phyloP scores from a whole-genome alignment of 2,797 vertebrate species.

The Myripristis jacobus region DNA sequence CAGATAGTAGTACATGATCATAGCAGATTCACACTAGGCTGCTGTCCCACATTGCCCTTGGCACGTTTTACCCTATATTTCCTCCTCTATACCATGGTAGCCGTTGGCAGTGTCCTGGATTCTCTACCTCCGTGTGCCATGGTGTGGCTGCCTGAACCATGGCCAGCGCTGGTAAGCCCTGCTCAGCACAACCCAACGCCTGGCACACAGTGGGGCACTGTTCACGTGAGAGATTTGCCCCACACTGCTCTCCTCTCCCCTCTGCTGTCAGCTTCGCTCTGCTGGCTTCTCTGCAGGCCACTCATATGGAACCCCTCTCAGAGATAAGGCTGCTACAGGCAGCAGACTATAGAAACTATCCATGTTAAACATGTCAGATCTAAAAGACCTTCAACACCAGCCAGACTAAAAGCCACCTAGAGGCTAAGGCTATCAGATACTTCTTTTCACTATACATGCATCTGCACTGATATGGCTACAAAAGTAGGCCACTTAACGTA shows the following conservation, averaged over 20 bases:
- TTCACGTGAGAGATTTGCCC: constrained; percentile 73
- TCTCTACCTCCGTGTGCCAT: constrained; percentile 50
- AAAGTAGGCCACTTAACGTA: constrained; percentile 30
- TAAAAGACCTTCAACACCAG: constrained; percentile 36
- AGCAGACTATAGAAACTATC: constrained; percentile 20
- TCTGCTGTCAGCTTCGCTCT: constrained; percentile 57
- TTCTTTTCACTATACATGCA: constrained; percentile 24
- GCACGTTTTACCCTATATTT: constrained; percentile 67
- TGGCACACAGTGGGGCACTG: constrained; percentile 41
- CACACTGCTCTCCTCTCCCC: constrained; percentile 38
- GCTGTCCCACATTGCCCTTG: constrained; percentile 64
- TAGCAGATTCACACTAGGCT: constrained; percentile 60
- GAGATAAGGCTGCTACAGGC: constrained; percentile 54
- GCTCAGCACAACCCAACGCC: constrained; percentile 49
- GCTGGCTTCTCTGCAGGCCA: constrained; percentile 28
- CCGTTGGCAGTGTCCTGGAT: constrained; percentile 65
- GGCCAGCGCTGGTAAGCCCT: constrained; percentile 36
- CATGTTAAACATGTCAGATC: constrained; percentile 41
- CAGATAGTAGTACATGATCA: constrained; percentile 42
- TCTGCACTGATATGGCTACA: constrained; percentile 4
- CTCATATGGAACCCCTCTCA: constrained; percentile 41
- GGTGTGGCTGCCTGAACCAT: constrained; percentile 44
- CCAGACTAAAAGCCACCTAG: constrained; percentile 2
- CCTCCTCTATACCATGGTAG: constrained; percentile 50
- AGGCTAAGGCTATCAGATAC: constrained; percentile 26